phyloP scores from a whole-genome alignment of 2,888 invertebrate genomes.

The Exephanes ischioxanthus region DNA sequence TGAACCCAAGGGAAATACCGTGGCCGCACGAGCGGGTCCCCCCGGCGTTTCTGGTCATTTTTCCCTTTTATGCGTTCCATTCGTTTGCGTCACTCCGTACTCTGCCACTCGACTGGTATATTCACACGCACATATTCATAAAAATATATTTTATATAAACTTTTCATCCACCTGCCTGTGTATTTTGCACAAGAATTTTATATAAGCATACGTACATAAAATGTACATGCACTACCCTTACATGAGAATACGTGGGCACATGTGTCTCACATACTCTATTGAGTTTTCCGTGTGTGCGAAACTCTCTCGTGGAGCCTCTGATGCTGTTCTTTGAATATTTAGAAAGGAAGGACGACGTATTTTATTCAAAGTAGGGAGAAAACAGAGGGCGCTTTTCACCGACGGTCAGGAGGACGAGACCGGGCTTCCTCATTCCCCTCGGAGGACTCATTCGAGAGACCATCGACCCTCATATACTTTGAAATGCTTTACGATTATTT shows the following conservation, averaged over 20 bases:
- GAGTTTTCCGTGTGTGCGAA: conserved; percentile 19
- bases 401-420: conserved; percentile 62
- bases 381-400: conserved; percentile 69
- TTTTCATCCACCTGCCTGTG: conserved; percentile 20
- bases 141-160: conserved; percentile 36
- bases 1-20: conserved; percentile 80
- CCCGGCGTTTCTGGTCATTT: conserved; percentile 80
- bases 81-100: conserved; percentile 80
- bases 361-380: conserved; percentile 76
- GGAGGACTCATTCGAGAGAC: conserved; percentile 44
- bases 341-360: conserved; percentile 78
- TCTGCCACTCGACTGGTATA: conserved; percentile 67
- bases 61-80: conserved; percentile 83
- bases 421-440: conserved; percentile 49
- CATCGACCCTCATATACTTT: conserved; percentile 46
- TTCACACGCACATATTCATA: conserved; percentile 58
- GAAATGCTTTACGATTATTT: conserved; percentile 55
- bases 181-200: background rate
- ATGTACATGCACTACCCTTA: background rate
- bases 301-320: conserved; percentile 57
- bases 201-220: background rate
- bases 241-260: background rate
- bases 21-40: conserved; percentile 75
- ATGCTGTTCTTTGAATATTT: conserved; percentile 79
- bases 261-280: conserved; percentile 26